A percentile compares a stretch with the other conserved stretches of the same genome.
Conservation (phyloP, 1,140 invertebrate species). For the Physella acuta region DNA sequence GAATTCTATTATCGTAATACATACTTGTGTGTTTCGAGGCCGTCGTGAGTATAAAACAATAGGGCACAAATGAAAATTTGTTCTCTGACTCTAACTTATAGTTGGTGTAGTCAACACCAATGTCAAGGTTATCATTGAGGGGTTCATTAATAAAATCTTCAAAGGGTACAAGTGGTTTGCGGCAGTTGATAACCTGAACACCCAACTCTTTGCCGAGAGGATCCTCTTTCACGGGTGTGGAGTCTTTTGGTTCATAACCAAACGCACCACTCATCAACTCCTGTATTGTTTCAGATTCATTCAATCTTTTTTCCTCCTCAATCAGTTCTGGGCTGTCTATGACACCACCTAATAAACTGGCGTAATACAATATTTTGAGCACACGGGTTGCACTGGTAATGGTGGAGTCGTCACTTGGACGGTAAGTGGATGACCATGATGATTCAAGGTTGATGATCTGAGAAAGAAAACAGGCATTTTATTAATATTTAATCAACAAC, state of each 20-base stretch:
- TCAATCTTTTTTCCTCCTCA: conserved; percentile 48
- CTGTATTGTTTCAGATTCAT: conserved; percentile 44
- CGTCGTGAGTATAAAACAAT: conserved; percentile 88
- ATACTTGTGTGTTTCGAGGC: conserved; percentile 86
- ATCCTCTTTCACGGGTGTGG: conserved; percentile 54
- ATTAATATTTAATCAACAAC: background rate
- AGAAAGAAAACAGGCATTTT: background rate
- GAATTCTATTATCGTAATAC: conserved; percentile 90
- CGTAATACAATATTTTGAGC: conserved; percentile 83
- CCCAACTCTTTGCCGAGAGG: conserved; percentile 66
- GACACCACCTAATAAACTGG: conserved; percentile 81
- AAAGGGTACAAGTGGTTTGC: conserved; percentile 79
- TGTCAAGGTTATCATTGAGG: conserved; percentile 86
- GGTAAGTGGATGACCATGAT: conserved; percentile 71
- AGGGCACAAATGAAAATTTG: conserved; percentile 90
- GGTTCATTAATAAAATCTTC: conserved; percentile 92
- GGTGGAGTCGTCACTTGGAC: conserved; percentile 81
- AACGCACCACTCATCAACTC: conserved; percentile 53
- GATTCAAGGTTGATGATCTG: conserved; percentile 64
- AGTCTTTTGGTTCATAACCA: conserved; percentile 50
- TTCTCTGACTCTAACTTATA: conserved; percentile 66
- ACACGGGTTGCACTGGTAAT: conserved; percentile 71
- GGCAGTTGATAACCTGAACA: conserved; percentile 77
- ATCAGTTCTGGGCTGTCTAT: conserved; percentile 68
- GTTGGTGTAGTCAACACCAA: conserved; percentile 89